Conservation (phyloP, 2,888 invertebrate genomes). For the Coenonympha arcania region DNA sequence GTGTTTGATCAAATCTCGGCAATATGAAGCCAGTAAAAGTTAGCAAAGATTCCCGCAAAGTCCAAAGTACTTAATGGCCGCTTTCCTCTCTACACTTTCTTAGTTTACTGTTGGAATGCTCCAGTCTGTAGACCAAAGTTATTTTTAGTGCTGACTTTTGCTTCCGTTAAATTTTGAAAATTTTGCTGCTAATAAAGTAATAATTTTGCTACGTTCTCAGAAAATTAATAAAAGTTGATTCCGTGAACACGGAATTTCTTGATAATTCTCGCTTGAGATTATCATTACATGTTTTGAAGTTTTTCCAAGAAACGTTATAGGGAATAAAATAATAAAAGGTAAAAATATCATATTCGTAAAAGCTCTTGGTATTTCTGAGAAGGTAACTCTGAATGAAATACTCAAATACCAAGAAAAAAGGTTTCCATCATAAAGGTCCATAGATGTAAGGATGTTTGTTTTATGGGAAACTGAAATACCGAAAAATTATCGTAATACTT, state of each 20-base stretch:
- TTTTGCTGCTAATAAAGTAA: background rate
- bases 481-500: no score
- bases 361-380: no score
- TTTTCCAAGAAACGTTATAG: no score
- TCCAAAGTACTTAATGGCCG: conserved; percentile 17
- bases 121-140: conserved; percentile 8
- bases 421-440: no score
- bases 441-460: no score
- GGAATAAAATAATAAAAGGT: no score
- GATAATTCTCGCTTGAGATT: no score
- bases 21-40: conserved; percentile 12
- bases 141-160: conserved; percentile 10
- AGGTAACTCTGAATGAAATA: no score
- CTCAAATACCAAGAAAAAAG: no score
- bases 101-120: conserved; percentile 11
- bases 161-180: background rate
- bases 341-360: no score
- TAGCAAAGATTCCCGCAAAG: conserved; percentile 14
- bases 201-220: background rate
- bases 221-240: background rate
- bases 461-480: no score
- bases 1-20: conserved; percentile 14
- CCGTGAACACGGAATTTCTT: background rate
- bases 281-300: no score
- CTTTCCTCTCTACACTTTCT: conserved; percentile 11